Percentiles rank a stretch among this genome's conserved stretches.
phyloP scores from a whole-genome alignment of 2,113 vertebrate species.

The Tapirus terrestris region DNA sequence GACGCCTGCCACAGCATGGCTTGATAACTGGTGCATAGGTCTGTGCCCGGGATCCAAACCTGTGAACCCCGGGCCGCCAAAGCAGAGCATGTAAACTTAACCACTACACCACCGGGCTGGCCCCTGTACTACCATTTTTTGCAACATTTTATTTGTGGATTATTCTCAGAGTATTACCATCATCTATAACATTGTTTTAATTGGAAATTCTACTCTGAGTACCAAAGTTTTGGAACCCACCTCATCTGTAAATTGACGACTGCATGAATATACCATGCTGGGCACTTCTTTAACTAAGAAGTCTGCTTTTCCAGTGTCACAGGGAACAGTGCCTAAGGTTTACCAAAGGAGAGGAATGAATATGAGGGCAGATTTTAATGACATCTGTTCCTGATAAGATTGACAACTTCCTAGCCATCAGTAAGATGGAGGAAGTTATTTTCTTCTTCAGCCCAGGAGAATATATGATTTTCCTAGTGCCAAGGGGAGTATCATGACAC shows the following conservation, averaged over 20 bases:
- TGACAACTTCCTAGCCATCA: not conserved
- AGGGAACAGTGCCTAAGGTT: not conserved
- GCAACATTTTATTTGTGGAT: not conserved
- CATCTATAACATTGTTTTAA: not conserved
- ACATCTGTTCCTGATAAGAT: not conserved
- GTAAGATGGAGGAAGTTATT: not conserved
- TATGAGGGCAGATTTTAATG: not conserved
- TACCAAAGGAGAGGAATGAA: not conserved
- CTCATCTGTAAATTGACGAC: not conserved
- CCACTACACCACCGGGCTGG: too few relatives aligned
- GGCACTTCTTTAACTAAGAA: not conserved
- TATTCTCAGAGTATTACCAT: not conserved
- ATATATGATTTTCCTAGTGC: not conserved
- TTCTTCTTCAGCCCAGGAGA: not conserved
- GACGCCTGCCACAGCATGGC: too few relatives aligned
- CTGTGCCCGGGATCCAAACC: too few relatives aligned
- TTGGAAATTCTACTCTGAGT: not conserved
- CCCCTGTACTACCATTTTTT: not conserved
- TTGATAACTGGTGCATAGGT: too few relatives aligned
- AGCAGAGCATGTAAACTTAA: too few relatives aligned
- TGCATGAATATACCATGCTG: not conserved
- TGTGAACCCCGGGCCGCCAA: too few relatives aligned
- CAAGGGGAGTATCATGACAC: not conserved
- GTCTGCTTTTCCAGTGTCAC: not conserved
- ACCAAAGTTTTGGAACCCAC: not conserved